A percentile compares a stretch with the other conserved stretches of the same genome.
These are phyloP conservation scores for Neosilurus mollespiculum DNA, from an alignment of 2,797 vertebrate genomes.

Conservation along the genomic window DNA sequence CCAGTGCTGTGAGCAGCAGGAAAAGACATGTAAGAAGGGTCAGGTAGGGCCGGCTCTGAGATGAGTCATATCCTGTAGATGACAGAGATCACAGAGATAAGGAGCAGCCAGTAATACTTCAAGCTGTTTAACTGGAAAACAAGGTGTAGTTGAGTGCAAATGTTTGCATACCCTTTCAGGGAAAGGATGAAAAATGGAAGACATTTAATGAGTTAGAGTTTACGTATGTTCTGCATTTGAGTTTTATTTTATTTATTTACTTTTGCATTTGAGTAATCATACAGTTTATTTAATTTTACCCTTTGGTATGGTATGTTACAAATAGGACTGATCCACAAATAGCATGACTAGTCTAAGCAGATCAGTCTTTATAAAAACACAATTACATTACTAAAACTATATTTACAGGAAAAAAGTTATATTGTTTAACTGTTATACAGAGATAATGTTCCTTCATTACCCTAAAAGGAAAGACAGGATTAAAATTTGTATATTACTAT, in stretches of 20 bases:
- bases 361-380: no score
- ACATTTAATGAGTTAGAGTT: background rate
- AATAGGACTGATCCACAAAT: no score
- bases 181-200: background rate
- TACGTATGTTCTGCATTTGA: background rate
- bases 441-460: background rate
- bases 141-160: background rate
- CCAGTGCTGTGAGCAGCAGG: conserved; percentile 78
- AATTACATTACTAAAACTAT: no score
- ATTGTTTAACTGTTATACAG: no score
- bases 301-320: no score
- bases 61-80: conserved; percentile 72
- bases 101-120: background rate
- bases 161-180: background rate
- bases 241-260: no score
- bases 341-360: no score
- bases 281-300: no score
- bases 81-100: conserved; percentile 25
- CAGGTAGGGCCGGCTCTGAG: conserved; percentile 73
- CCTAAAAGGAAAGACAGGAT: background rate
- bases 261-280: no score
- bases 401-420: no score
- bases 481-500: background rate
- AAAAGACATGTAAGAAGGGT: conserved; percentile 81
- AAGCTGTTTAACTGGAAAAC: background rate